These are phyloP conservation scores for Anguilla megastoma DNA, from an alignment of 2,797 vertebrate genomes.

Conservation along the genomic window DNA sequence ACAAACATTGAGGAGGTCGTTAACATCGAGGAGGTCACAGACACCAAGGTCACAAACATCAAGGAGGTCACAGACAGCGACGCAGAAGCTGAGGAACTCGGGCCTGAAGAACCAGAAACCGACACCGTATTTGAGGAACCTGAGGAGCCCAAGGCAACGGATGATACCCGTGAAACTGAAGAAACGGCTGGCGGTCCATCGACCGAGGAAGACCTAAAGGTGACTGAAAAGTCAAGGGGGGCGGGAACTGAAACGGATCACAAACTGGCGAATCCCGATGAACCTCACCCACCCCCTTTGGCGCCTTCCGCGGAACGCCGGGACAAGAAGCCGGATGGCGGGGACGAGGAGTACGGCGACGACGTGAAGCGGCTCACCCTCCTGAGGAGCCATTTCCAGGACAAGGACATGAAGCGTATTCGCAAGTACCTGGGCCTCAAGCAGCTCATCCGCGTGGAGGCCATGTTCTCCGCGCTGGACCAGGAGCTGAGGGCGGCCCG, in stretches of 20 bases:
- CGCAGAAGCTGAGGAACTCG: not conserved
- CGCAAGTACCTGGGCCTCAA: slow-evolving; percentile 75
- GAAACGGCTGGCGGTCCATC: not conserved
- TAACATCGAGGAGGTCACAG: slow-evolving; percentile 19
- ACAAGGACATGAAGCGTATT: slow-evolving; percentile 69
- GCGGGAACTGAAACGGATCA: not conserved
- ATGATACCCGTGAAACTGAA: slow-evolving; percentile 6
- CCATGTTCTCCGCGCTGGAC: slow-evolving; percentile 82
- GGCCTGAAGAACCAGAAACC: slow-evolving; percentile 18
- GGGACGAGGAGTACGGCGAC: slow-evolving; percentile 65
- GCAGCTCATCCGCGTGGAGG: slow-evolving; percentile 77
- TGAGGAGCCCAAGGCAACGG: not conserved
- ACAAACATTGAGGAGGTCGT: not conserved
- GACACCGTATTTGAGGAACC: not conserved
- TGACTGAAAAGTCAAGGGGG: not conserved
- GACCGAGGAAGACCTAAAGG: not conserved
- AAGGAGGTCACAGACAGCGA: slow-evolving; percentile 20
- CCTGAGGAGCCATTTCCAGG: slow-evolving; percentile 76
- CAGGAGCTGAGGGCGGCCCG: slow-evolving; percentile 73
- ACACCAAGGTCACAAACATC: not conserved
- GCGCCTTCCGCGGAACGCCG: slow-evolving; percentile 17
- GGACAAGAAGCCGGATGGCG: not conserved
- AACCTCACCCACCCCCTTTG: slow-evolving; percentile 23
- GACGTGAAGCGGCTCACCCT: slow-evolving; percentile 70
- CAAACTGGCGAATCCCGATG: slow-evolving; percentile 12